These are phyloP conservation scores for Corynorhinus townsendii DNA, from an alignment of 2,113 vertebrate genomes.

Conservation along the genomic window DNA sequence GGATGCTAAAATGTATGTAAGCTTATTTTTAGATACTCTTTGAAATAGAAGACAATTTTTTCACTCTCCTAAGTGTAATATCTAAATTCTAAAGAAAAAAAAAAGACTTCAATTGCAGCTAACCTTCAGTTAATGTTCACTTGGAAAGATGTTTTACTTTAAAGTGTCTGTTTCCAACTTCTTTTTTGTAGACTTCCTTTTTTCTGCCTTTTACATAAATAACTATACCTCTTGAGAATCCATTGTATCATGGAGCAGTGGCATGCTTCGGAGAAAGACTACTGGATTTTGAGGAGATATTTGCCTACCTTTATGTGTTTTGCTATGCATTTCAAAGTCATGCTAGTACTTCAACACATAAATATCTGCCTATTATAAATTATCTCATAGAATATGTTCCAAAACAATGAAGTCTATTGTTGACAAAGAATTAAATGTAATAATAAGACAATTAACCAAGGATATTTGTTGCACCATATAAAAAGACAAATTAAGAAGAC, in stretches of 20 bases:
- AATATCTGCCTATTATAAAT: constrained; percentile 68
- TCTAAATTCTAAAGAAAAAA: background rate
- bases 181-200: background rate
- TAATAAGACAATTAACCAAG: constrained; percentile 81
- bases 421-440: constrained; percentile 81
- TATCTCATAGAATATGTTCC: constrained; percentile 74
- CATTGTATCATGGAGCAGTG: background rate
- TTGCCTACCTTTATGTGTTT: background rate
- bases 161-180: background rate
- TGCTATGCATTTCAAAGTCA: constrained; percentile 38
- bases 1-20: background rate
- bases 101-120: background rate
- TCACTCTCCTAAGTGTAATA: background rate
- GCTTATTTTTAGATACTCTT: background rate
- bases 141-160: background rate
- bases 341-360: constrained; percentile 31
- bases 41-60: background rate
- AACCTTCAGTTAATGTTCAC: background rate
- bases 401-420: constrained; percentile 73
- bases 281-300: background rate
- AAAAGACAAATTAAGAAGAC: constrained; percentile 79
- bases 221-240: background rate
- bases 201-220: background rate
- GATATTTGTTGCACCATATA: constrained; percentile 77
- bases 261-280: background rate